Evolutionary conservation across 2,797 vertebrate genomes (phyloP), one percentile per base, ranked within the genome.

Genomic region (Molossus alvarezi): DNA sequence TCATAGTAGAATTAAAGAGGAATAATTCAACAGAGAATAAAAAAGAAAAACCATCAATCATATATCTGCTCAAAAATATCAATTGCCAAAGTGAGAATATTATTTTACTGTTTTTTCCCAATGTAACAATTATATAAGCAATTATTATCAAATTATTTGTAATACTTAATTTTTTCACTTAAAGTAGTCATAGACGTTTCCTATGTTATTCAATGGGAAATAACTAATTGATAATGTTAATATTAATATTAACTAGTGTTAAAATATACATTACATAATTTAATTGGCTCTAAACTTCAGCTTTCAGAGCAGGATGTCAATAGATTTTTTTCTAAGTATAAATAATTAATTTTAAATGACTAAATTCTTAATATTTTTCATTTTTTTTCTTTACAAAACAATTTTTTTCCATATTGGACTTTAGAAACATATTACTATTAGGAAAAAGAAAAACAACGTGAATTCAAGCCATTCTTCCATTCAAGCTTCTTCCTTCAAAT

Each of bases 301-400:
- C 13, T 48, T 86, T 79, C 64, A 77, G 33, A 65, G 55, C 3
- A 64, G 10, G 90, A 83, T 83, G 64, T 33, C 29, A 83, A 27
- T 0, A 83, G 14, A 51, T 41, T 55, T 69, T 69, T 81, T 95
- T 81, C 64, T 92, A 82, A 41, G 2, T 45, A 57, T 37, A 77
- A 64, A 37, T 58, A 62, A 41, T 87, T 79, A 25, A 53, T 48
- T 76, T 93, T 87, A 62, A 80, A 25, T 80, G 51, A 75, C 25
- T 72, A 58, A 85, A 86, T 75, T 92, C n/a, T 62, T 55, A 83
- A 73, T 12, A 76, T 57, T 89, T 91, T 60, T 51, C 7, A 89
- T 45, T 71, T 64, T 9, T 73, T 87, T 94, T 57, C 41, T 80
- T 77, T 90, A 69, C 17, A 62, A 58, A 23, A 79, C 25, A 89